These are phyloP conservation scores for Zeugodacus cucurbitae DNA, from an alignment of 1,140 invertebrate genomes.

Conservation along the genomic window DNA sequence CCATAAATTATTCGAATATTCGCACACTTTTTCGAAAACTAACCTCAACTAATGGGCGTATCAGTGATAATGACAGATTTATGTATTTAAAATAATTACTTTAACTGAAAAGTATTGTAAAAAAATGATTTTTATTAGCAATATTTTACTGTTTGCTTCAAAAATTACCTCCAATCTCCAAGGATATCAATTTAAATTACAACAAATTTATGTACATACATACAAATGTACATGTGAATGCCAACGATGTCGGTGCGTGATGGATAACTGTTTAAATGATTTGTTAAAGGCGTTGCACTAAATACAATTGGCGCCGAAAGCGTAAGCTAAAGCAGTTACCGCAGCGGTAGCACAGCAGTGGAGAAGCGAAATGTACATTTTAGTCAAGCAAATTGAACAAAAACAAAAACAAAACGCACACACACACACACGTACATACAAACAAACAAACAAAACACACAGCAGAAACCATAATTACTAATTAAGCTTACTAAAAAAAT, in stretches of 20 bases:
- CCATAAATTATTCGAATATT: too few relatives aligned
- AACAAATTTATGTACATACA: not conserved
- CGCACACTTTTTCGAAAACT: too few relatives aligned
- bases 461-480: constrained; percentile 20
- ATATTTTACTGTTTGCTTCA: not conserved
- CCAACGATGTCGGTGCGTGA: not conserved
- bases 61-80: too few relatives aligned
- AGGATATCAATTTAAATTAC: not conserved
- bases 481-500: constrained; percentile 25
- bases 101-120: not conserved
- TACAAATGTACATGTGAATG: not conserved
- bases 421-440: not conserved
- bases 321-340: not conserved
- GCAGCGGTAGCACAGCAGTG: not conserved
- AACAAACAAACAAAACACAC: not conserved
- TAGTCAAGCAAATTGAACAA: constrained; percentile 25
- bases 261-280: constrained; percentile 1
- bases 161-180: not conserved
- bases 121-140: not conserved
- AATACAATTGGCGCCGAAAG: not conserved
- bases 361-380: constrained; percentile 24
- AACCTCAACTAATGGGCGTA: too few relatives aligned
- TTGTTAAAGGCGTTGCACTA: constrained; percentile 6
- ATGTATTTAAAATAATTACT: not conserved
- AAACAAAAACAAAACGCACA: not conserved